These are phyloP conservation scores for Ephialtes manifestator DNA, from an alignment of 2,888 invertebrate species.

Conservation along the genomic window DNA sequence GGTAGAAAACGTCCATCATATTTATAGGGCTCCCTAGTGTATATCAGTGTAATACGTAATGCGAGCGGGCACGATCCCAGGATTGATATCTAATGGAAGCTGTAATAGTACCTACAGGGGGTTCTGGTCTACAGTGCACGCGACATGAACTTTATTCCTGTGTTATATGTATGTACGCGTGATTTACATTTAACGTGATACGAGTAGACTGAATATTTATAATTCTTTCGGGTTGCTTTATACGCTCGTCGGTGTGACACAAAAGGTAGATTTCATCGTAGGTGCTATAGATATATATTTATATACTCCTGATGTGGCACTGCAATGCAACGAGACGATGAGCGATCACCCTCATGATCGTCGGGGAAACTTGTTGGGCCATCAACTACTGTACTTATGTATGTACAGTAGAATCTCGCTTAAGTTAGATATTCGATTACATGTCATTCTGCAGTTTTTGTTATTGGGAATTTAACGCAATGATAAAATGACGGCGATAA, in stretches of 20 bases:
- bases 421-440: neutral
- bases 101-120: constrained; percentile 21
- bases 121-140: neutral
- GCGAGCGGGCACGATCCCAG: constrained; percentile 24
- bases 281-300: neutral
- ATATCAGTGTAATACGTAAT: constrained; percentile 56
- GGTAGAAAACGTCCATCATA: constrained; percentile 61
- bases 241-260: neutral
- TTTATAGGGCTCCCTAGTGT: constrained; percentile 60
- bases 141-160: neutral
- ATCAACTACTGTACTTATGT: neutral
- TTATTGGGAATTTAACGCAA: no score
- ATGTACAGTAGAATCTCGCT: neutral
- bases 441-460: neutral
- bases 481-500: no score
- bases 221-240: neutral
- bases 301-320: neutral
- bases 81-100: constrained; percentile 64
- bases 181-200: constrained; percentile 48
- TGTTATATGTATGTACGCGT: constrained; percentile 13
- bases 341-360: constrained; percentile 55
- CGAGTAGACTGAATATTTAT: constrained; percentile 33
- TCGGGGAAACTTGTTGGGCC: constrained; percentile 27
- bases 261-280: neutral
- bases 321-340: constrained; percentile 40